Evolutionary conservation across 2,113 vertebrate species (phyloP), one percentile per base, ranked within the genome.

Genomic region (Oncorhynchus tshawytscha): DNA sequence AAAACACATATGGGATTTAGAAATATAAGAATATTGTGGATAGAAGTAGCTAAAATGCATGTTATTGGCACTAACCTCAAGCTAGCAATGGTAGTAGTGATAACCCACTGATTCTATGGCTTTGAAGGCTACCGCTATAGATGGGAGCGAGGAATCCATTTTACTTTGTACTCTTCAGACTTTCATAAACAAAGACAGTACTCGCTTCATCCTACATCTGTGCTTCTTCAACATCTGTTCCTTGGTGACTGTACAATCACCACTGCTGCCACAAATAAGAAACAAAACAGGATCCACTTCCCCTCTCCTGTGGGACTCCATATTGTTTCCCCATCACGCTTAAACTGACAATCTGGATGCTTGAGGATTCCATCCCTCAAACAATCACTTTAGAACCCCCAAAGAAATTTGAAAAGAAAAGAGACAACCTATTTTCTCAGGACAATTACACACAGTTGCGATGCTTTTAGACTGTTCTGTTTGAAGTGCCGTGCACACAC

Each of bases 271-370:
- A 25, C 48, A 24, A 1, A 27, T 29, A 66, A 39, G 39, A 39
- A 2, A 74, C 68, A 71, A 81, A 80, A 82, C 20, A 64, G 31
- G 18, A 86, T 80, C 75, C 60, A 62, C 54, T 83, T 71, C 39
- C 13, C 59, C 29, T 79, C 11, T 81, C 79, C 82, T 75, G 0
- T 0, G 73, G 78, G 77, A 70, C 39, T 72, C 31, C 66, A 45
- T 82, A 85, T 74, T 81, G 75, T 72, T 81, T 70, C 74, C 51
- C 74, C 73, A 34, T 60, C 48, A 48, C 76, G 77, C 74, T 88
- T 81, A 64, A 83, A 67, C 85, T 80, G 77, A 85, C 82, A 86
- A 81, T 84, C 74, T 84, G 4, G 70, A 31, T 29, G 20, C 25
- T 29, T 25, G 13, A 39, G 16, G 27, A 20, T 68, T 3, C 27